Percentiles rank a stretch among this genome's conserved stretches.
These are phyloP conservation scores for Acronicta aceris DNA, from an alignment of 2,888 invertebrate species.

Conservation along the genomic window DNA sequence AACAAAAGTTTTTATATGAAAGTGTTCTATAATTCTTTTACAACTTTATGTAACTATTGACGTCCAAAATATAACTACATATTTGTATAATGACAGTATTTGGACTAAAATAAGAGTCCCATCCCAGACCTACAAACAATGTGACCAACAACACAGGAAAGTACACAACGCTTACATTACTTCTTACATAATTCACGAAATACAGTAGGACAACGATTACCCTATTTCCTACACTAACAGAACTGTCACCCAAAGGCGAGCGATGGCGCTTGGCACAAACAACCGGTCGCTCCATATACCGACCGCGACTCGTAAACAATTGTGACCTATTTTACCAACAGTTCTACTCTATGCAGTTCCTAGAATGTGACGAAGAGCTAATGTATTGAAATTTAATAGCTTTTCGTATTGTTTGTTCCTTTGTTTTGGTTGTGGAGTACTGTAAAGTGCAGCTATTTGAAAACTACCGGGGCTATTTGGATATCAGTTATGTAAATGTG, in stretches of 20 bases:
- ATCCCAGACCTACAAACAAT: too few relatives aligned
- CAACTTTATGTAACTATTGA: too few relatives aligned
- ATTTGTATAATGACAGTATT: too few relatives aligned
- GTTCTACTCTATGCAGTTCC: conserved; percentile 17
- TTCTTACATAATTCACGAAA: conserved; percentile 22
- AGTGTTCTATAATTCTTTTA: too few relatives aligned
- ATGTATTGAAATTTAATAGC: conserved; percentile 24
- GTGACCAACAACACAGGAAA: too few relatives aligned
- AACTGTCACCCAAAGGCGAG: conserved; percentile 28
- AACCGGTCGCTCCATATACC: conserved; percentile 15
- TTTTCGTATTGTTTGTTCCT: conserved; percentile 13
- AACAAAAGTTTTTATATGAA: too few relatives aligned
- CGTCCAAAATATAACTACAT: too few relatives aligned
- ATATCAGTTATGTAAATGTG: background rate
- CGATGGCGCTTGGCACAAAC: conserved; percentile 38
- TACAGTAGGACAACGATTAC: conserved; percentile 26
- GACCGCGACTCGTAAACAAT: conserved; percentile 39
- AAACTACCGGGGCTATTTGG: background rate
- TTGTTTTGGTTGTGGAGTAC: conserved; percentile 15
- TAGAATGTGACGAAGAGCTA: conserved; percentile 26
- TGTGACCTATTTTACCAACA: conserved; percentile 42
- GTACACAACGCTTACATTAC: background rate
- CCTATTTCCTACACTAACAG: conserved; percentile 24
- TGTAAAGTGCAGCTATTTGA: conserved; percentile 1
- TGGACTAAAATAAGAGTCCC: too few relatives aligned